A percentile compares a stretch with the other conserved stretches of the same genome.
Conservation (phyloP, 2,888 invertebrate species). For the Andrena dorsata region DNA sequence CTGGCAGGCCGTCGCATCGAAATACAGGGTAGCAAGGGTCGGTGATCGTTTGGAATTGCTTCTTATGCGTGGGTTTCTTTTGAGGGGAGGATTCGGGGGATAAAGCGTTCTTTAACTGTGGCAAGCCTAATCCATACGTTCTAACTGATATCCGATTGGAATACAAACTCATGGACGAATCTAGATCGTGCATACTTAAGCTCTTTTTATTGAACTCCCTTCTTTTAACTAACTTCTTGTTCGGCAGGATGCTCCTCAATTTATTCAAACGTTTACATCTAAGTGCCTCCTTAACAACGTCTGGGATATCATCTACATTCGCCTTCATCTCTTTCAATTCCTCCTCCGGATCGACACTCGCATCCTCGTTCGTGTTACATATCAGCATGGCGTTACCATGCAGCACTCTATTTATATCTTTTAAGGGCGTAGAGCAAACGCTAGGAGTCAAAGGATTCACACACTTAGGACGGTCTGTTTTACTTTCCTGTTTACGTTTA, state of each 20-base stretch:
- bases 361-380: constrained; percentile 86
- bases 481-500: constrained; percentile 75
- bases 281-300: constrained; percentile 84
- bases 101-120: constrained; percentile 80
- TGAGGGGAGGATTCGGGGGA: constrained; percentile 77
- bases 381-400: constrained; percentile 91
- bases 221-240: constrained; percentile 69
- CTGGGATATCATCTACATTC: constrained; percentile 82
- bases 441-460: constrained; percentile 87
- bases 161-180: constrained; percentile 87
- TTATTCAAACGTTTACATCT: constrained; percentile 83
- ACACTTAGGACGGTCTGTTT: constrained; percentile 70
- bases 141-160: constrained; percentile 87
- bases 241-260: constrained; percentile 75
- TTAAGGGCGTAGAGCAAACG: constrained; percentile 92
- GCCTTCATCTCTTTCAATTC: constrained; percentile 55
- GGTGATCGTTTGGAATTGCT: constrained; percentile 89
- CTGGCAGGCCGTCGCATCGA: constrained; percentile 90
- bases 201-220: constrained; percentile 78
- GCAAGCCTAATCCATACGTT: constrained; percentile 85
- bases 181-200: constrained; percentile 88
- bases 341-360: constrained; percentile 49
- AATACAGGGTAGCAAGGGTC: constrained; percentile 93
- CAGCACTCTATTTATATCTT: constrained; percentile 90
- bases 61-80: constrained; percentile 82